phyloP scores from a whole-genome alignment of 2,113 vertebrate genomes.

The Actenoides lindsayi region DNA sequence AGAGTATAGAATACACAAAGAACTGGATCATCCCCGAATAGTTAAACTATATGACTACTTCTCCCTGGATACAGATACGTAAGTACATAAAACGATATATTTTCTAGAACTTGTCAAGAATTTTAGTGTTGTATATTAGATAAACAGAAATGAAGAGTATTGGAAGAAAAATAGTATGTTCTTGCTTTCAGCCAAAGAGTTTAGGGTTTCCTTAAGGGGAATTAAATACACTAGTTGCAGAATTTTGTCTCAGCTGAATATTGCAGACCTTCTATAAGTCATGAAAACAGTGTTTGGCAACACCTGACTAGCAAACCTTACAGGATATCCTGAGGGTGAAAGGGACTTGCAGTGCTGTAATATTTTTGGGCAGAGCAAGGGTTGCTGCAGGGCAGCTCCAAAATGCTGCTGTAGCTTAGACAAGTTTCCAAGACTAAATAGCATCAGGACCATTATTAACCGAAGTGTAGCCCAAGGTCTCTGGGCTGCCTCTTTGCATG shows the following conservation, averaged over 20 bases:
- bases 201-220: neutral
- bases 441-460: neutral
- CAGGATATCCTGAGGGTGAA: neutral
- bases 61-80: constrained; percentile 99
- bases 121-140: neutral
- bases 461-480: neutral
- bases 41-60: constrained; percentile 99
- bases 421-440: neutral
- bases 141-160: neutral
- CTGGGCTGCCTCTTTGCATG: neutral
- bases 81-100: constrained; percentile 64
- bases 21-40: constrained; percentile 98
- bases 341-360: neutral
- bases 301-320: neutral
- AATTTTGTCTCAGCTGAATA: neutral
- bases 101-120: neutral
- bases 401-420: neutral
- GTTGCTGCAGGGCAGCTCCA: neutral
- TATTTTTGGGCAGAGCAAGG: neutral
- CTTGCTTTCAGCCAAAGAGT: neutral
- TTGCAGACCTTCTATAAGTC: neutral
- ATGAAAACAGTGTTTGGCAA: neutral
- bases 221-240: neutral
- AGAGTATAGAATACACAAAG: constrained; percentile 99
- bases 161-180: neutral